These are phyloP conservation scores for Antechinus stuartii DNA, from an alignment of 2,113 vertebrate species.

Conservation along the genomic window DNA sequence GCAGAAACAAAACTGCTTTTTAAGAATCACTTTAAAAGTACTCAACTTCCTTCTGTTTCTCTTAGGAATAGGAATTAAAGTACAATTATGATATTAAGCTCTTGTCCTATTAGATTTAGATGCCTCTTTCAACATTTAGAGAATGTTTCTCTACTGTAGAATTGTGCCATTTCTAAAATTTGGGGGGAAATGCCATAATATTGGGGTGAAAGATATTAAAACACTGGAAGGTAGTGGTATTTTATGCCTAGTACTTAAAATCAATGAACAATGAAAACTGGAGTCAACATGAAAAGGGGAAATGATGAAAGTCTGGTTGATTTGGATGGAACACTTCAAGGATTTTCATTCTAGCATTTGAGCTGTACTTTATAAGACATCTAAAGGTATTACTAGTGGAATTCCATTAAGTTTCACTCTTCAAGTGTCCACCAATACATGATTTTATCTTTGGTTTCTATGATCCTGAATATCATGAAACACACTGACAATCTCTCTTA, in stretches of 20 bases:
- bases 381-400: not conserved
- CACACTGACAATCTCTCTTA: not conserved
- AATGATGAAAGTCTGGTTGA: not conserved
- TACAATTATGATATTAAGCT: not conserved
- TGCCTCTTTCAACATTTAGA: not conserved
- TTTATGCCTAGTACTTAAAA: not conserved
- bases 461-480: not conserved
- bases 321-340: not conserved
- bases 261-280: not conserved
- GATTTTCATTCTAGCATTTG: not conserved
- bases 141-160: not conserved
- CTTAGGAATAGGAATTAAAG: constrained; percentile 53
- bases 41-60: constrained; percentile 40
- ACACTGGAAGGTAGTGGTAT: not conserved
- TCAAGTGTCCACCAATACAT: not conserved
- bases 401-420: not conserved
- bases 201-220: constrained; percentile 1
- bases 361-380: not conserved
- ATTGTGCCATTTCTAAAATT: not conserved
- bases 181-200: not conserved
- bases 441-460: not conserved
- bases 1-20: constrained; percentile 15
- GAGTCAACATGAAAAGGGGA: not conserved
- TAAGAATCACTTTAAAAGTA: constrained; percentile 51
- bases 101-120: not conserved